Percentiles rank a stretch among this genome's conserved stretches.
phyloP scores from a whole-genome alignment of 2,888 invertebrate genomes.

The Mesochorus sp. region DNA sequence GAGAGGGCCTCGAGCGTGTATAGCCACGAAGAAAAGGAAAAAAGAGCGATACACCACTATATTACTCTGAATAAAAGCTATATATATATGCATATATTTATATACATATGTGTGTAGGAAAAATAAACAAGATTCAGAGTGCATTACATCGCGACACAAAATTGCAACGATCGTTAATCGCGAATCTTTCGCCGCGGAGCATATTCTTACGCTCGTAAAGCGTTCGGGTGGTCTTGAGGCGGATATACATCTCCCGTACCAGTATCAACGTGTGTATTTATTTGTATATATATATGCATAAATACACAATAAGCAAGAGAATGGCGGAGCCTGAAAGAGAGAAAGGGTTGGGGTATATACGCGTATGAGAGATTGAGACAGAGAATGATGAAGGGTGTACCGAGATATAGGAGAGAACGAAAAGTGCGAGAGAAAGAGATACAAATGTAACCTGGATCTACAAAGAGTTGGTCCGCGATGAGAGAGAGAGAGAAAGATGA shows the following conservation, averaged over 20 bases:
- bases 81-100: conserved; percentile 26
- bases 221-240: conserved; percentile 59
- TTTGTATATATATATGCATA: conserved; percentile 10
- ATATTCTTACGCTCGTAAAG: conserved; percentile 62
- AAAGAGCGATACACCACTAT: conserved; percentile 12
- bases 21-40: conserved; percentile 17
- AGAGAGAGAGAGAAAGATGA: conserved; percentile 51
- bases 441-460: conserved; percentile 37
- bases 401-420: conserved; percentile 35
- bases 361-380: conserved; percentile 53
- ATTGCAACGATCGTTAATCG: conserved; percentile 66
- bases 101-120: neutral
- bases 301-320: neutral
- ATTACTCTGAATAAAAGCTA: conserved; percentile 30
- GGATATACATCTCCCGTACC: conserved; percentile 22
- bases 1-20: conserved; percentile 46
- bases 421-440: conserved; percentile 49
- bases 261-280: neutral
- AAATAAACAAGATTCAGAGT: conserved; percentile 41
- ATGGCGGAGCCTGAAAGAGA: conserved; percentile 13
- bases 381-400: conserved; percentile 57
- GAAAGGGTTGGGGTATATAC: conserved; percentile 44
- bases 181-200: conserved; percentile 64
- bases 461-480: neutral
- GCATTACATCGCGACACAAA: conserved; percentile 62